Evolutionary conservation across 2,797 vertebrate species (phyloP), one percentile per base, ranked within the genome.

Genomic region (Odontamblyopus lacepedii): DNA sequence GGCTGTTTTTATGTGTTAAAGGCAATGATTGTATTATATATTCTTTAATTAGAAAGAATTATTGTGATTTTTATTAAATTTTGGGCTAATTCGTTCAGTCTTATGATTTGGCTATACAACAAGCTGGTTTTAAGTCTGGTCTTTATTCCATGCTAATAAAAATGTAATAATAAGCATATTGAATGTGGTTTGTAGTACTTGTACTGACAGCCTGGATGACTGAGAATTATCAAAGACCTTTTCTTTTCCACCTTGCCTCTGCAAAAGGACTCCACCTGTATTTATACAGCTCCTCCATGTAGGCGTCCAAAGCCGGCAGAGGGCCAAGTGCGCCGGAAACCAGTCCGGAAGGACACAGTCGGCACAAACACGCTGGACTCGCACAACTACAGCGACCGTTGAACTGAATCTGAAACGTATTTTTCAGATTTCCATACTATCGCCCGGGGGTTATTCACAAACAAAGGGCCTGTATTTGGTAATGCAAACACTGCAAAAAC

Each of bases 181-280:
- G 61, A 32, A 38, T 35, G 44, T 38, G 11, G 23, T 19, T 63
- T 38, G 29, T 8, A 23, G 5, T 26, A 26, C 53, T 55, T 23
- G 2, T 55, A 44, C 11, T 55, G 6, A 9, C 19, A 55, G 6
- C 56, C 26, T 15, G 56, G 26, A 59, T 59, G 56, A 27, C 26
- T 59, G 56, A 32, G 16, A 32, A 19, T 30, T 30, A 61, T 18
- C 60, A 32, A 32, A 29, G 15, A 9, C 23, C 48, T 67, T 41
- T 70, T 32, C 48, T 67, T 41, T 70, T 32, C n/a, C 29, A 23
- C 30, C 6, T 26, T 63, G 35, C 59, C 9, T 62, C 64, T 82
- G 29, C 69, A 89, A 89, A 84, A 80, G 74, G 70, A 90, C 92
- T 83, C 90, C 92, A 89, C 92, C 92, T 92, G 87, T 93, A 92